Percentiles rank a stretch among this genome's conserved stretches.
phyloP scores from a whole-genome alignment of 2,113 vertebrate species.

The Alligator sinensis region DNA sequence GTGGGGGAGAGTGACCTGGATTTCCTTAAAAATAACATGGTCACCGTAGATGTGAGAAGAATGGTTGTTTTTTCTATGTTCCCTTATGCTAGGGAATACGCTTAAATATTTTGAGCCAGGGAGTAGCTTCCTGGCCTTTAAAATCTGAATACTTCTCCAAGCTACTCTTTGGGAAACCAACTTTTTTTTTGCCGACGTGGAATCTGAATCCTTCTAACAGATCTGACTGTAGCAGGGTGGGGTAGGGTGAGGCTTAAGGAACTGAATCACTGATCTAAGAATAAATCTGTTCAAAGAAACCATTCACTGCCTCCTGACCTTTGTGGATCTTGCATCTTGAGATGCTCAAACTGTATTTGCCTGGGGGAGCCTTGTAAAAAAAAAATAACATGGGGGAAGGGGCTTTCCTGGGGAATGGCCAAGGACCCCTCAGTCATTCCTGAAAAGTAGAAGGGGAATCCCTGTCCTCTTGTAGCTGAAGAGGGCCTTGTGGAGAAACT shows the following conservation, averaged over 20 bases:
- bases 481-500: slow-evolving; percentile 4
- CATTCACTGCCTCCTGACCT: not conserved
- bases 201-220: slow-evolving; percentile 9
- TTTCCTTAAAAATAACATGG: too few species aligned
- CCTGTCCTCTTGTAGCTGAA: not conserved
- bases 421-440: not conserved
- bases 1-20: too few species aligned
- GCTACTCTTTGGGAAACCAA: not conserved
- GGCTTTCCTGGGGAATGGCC: not conserved
- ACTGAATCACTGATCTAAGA: slow-evolving; percentile 49
- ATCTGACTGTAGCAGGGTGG: not conserved
- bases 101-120: not conserved
- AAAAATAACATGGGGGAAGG: not conserved
- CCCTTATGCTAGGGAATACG: not conserved
- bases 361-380: not conserved
- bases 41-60: too few species aligned
- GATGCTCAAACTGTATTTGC: not conserved
- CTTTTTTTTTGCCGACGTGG: slow-evolving; percentile 15
- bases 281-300: slow-evolving; percentile 48
- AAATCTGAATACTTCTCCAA: not conserved
- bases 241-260: slow-evolving; percentile 25
- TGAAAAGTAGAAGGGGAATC: slow-evolving; percentile 22
- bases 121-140: not conserved
- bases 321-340: not conserved
- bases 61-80: not conserved